Evolutionary conservation across 2,888 invertebrate species (phyloP).

Genomic region (Callosobruchus maculatus): DNA sequence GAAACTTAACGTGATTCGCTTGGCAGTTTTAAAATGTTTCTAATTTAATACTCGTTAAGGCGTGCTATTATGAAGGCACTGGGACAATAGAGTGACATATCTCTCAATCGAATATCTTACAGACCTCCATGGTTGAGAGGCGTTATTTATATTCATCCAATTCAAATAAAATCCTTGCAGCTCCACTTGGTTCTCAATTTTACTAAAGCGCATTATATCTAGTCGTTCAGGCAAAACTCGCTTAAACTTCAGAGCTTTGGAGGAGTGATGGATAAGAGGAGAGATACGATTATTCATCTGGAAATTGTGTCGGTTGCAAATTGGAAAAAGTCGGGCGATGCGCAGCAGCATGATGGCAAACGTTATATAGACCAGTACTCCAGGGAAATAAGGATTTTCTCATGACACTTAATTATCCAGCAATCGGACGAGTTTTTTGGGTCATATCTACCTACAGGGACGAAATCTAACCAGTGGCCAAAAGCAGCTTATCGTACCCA

Average conservation of each 20-base stretch:
- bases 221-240: background rate
- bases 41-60: too few relatives aligned
- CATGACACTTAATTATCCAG: too few relatives aligned
- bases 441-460: too few relatives aligned
- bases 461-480: too few relatives aligned
- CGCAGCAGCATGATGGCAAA: background rate
- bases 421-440: too few relatives aligned
- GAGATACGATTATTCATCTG: background rate
- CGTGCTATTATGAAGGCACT: too few relatives aligned
- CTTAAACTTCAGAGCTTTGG: background rate
- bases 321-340: background rate
- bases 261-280: background rate
- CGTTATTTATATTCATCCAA: background rate
- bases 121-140: background rate
- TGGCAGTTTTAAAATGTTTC: too few relatives aligned
- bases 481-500: too few relatives aligned
- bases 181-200: background rate
- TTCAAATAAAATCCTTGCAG: background rate
- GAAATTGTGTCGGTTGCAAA: background rate
- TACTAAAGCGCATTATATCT: background rate
- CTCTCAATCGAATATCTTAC: background rate
- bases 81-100: too few relatives aligned
- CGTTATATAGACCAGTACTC: background rate
- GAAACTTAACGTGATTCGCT: too few relatives aligned
- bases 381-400: background rate